Conservation (phyloP, 2,113 vertebrate species). For the Tragelaphus buxtoni region DNA sequence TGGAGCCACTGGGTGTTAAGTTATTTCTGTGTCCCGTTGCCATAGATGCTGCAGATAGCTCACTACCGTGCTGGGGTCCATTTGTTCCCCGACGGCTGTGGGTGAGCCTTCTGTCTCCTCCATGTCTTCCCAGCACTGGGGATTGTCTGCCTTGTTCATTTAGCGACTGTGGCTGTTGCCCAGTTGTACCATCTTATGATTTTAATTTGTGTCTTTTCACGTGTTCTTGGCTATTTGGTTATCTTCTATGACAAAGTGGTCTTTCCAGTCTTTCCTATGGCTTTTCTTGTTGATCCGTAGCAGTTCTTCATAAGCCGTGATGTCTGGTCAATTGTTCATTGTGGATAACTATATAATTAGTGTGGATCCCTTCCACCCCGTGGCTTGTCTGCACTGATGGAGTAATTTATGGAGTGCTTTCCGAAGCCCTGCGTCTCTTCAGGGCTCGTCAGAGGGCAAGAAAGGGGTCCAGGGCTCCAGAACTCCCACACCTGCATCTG, state of each 20-base stretch:
- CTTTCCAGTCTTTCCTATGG: not conserved
- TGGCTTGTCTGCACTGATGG: not conserved
- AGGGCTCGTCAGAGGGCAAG: not conserved
- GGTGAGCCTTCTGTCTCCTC: not conserved
- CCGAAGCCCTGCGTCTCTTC: not conserved
- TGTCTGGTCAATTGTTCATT: not conserved
- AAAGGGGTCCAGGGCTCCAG: not conserved
- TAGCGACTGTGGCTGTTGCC: too few species aligned
- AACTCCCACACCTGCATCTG: too few species aligned
- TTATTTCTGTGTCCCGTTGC: not conserved
- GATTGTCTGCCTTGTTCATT: not conserved
- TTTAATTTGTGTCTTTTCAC: not conserved
- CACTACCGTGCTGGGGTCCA: not conserved
- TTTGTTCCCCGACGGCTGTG: accelerated
- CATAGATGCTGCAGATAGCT: not conserved
- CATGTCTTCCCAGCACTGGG: not conserved
- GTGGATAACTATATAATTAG: not conserved
- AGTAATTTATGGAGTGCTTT: not conserved
- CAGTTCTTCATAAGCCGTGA: not conserved
- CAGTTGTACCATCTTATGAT: too few species aligned
- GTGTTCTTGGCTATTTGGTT: not conserved
- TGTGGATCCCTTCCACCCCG: not conserved
- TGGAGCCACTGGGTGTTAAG: too few species aligned
- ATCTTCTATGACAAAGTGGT: not conserved
- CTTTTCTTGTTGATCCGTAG: not conserved